phyloP scores from a whole-genome alignment of 2,113 vertebrate genomes.

The Struthidea cinerea region DNA sequence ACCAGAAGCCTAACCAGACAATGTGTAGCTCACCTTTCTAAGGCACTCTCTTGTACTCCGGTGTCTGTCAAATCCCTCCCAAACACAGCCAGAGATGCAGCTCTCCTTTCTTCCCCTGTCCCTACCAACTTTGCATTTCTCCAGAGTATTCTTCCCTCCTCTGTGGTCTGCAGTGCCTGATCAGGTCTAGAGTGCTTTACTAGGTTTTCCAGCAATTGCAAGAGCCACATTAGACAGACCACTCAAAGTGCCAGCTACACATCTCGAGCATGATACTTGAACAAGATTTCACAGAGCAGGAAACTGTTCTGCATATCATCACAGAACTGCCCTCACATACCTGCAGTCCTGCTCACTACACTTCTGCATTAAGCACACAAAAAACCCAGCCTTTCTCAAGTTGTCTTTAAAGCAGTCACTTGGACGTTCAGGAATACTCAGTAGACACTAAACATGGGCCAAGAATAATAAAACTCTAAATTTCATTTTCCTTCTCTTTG shows the following conservation, averaged over 20 bases:
- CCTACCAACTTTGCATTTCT: not conserved
- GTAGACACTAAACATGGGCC: not conserved
- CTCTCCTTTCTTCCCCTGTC: not conserved
- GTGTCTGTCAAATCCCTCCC: not conserved
- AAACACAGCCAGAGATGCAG: not conserved
- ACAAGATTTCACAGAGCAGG: not conserved
- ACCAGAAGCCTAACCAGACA: not conserved
- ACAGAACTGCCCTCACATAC: not conserved
- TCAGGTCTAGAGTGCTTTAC: not conserved
- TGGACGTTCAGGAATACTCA: not conserved
- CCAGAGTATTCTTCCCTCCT: not conserved
- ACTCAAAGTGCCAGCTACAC: not conserved
- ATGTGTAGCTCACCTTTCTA: not conserved
- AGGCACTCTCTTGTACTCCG: not conserved
- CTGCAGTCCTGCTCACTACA: not conserved
- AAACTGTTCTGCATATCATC: accelerated
- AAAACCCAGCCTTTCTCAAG: not conserved
- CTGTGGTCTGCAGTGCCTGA: accelerated
- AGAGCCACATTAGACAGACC: not conserved
- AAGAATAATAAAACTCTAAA: not conserved
- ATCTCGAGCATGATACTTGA: not conserved
- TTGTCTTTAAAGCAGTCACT: not conserved
- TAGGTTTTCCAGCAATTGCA: not conserved
- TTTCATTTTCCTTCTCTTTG: not conserved
- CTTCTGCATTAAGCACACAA: not conserved